phyloP scores from a whole-genome alignment of 2,888 invertebrate genomes.

The Leucophenga montana region DNA sequence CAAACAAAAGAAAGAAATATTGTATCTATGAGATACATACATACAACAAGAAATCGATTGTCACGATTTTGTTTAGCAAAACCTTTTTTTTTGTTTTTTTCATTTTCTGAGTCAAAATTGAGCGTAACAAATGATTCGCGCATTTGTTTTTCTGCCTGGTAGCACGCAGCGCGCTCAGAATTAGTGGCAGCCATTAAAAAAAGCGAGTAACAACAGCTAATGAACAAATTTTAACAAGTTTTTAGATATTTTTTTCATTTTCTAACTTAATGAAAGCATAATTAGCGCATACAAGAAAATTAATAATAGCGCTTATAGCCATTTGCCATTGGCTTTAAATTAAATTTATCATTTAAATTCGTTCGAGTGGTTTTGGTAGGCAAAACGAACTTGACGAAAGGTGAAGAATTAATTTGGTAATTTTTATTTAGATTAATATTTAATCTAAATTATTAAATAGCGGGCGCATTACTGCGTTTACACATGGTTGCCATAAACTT shows the following conservation, averaged over 20 bases:
- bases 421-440: too few species aligned
- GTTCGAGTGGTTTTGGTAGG: conserved; percentile 29
- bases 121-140: conserved; percentile 61
- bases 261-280: background rate
- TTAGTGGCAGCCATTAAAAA: background rate
- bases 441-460: too few species aligned
- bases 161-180: conserved; percentile 46
- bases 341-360: conserved; percentile 57
- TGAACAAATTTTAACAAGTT: conserved; percentile 61
- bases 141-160: conserved; percentile 34
- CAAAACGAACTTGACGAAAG: conserved; percentile 43
- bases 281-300: background rate
- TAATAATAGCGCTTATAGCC: background rate
- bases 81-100: too few species aligned
- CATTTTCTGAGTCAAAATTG: conserved; percentile 42
- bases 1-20: background rate
- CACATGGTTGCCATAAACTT: too few species aligned
- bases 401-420: too few species aligned
- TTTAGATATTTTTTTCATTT: conserved; percentile 34
- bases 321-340: conserved; percentile 15
- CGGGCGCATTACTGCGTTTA: too few species aligned
- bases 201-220: conserved; percentile 16
- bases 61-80: conserved; percentile 51
- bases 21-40: background rate
- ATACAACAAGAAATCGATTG: conserved; percentile 29